A percentile compares a stretch with the other conserved stretches of the same genome.
Evolutionary conservation across 2,888 invertebrate species (phyloP).

Genomic region (Drosophila prolongata): DNA sequence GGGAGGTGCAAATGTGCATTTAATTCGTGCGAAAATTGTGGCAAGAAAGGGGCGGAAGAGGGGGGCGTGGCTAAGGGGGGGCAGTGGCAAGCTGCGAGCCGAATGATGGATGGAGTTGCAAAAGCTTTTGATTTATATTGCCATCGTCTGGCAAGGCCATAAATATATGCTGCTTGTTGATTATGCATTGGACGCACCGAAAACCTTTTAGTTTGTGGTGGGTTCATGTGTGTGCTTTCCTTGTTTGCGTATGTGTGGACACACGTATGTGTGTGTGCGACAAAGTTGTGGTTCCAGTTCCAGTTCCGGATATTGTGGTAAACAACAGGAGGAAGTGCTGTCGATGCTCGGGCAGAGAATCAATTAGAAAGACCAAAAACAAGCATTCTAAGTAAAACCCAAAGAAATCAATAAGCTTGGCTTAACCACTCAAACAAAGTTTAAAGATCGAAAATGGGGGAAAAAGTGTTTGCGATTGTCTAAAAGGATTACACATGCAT

Average conservation of each 20-base stretch:
- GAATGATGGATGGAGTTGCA: constrained; percentile 74
- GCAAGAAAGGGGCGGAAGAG: constrained; percentile 10
- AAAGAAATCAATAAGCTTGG: constrained; percentile 20
- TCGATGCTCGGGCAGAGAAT: constrained; percentile 47
- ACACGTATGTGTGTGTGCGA: constrained; percentile 19
- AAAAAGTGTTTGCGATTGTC: not conserved
- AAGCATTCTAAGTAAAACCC: constrained; percentile 19
- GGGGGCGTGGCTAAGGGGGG: not conserved
- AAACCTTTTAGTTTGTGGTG: constrained; percentile 51
- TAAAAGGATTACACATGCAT: not conserved
- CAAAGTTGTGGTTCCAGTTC: constrained; percentile 40
- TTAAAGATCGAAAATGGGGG: not conserved
- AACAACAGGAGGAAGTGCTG: constrained; percentile 51
- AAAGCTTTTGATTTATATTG: constrained; percentile 76
- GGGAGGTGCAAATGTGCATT: constrained; percentile 65
- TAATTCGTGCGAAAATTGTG: constrained; percentile 62
- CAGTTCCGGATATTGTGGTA: constrained; percentile 49
- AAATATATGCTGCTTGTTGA: constrained; percentile 61
- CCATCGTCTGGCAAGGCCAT: constrained; percentile 63
- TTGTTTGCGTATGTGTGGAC: not conserved
- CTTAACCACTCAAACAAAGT: constrained; percentile 21
- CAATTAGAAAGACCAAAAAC: constrained; percentile 45
- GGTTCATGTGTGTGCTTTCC: constrained; percentile 26
- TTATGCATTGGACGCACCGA: constrained; percentile 52
- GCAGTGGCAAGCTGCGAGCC: constrained; percentile 50